Percentiles rank a stretch among this genome's conserved stretches.
Evolutionary conservation across 2,113 vertebrate species (phyloP).

Genomic region (Drymodes brunneopygia): DNA sequence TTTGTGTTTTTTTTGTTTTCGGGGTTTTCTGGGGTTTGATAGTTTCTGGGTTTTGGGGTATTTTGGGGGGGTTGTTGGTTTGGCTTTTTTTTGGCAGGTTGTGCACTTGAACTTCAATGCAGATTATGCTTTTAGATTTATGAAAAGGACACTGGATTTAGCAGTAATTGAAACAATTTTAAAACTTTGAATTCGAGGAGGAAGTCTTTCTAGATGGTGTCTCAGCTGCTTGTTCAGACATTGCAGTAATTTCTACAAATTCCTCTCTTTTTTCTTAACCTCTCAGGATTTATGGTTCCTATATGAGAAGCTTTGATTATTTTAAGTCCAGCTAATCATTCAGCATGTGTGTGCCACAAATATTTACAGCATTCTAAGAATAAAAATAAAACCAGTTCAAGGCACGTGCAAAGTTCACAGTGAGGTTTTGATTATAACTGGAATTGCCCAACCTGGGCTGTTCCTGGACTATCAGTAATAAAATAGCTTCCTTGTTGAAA

Average conservation of each 20-base stretch:
- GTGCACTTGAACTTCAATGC: neutral
- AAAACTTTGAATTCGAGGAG: neutral
- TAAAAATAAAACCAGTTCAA: neutral
- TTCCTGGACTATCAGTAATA: neutral
- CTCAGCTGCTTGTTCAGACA: neutral
- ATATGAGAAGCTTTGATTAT: neutral
- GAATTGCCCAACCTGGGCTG: neutral
- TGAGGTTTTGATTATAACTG: neutral
- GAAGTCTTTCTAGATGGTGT: neutral
- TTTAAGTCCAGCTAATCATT: neutral
- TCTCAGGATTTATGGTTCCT: neutral
- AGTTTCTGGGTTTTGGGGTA: too few species aligned
- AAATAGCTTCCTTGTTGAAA: neutral
- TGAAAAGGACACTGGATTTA: neutral
- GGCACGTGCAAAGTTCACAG: neutral
- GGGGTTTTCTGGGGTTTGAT: too few species aligned
- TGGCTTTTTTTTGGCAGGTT: fast-evolving
- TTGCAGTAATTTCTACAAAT: neutral
- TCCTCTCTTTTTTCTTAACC: neutral
- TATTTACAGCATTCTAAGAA: neutral
- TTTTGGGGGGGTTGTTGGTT: fast-evolving
- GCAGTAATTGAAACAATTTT: neutral
- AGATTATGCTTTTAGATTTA: neutral
- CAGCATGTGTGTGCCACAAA: neutral
- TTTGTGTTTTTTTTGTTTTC: neutral